phyloP scores from a whole-genome alignment of 2,113 vertebrate species.

The Xenotilapia caudafasciata region DNA sequence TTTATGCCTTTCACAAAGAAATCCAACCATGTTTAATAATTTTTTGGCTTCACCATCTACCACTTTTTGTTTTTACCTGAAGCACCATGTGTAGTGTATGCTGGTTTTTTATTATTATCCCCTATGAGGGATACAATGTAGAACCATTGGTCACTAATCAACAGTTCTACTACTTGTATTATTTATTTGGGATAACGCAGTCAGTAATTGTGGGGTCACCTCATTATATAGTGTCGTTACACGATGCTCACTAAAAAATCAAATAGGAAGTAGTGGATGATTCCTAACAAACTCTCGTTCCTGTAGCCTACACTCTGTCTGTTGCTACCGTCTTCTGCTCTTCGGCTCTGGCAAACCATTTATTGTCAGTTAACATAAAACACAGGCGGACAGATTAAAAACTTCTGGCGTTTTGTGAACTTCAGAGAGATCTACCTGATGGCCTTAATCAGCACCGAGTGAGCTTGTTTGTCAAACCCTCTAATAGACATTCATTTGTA shows the following conservation, averaged over 20 bases:
- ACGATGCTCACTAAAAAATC: neutral
- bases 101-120: neutral
- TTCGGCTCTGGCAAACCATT: neutral
- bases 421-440: neutral
- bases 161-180: neutral
- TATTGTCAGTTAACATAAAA: neutral
- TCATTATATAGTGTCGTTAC: neutral
- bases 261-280: neutral
- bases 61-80: neutral
- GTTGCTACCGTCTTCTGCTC: neutral
- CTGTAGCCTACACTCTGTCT: neutral
- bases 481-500: neutral
- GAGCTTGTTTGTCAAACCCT: neutral
- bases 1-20: neutral
- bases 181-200: neutral
- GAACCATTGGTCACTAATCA: neutral
- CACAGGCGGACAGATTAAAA: neutral
- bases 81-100: neutral
- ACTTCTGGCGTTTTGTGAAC: neutral
- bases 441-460: neutral
- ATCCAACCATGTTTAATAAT: neutral
- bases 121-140: neutral
- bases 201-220: neutral
- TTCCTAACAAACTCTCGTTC: neutral
- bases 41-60: neutral